These are phyloP conservation scores for Aurelia aurita complex sp. Pacific DNA, from an alignment of 30 jellyfish, hydroid and myxozoan species.

Conservation along the genomic window DNA sequence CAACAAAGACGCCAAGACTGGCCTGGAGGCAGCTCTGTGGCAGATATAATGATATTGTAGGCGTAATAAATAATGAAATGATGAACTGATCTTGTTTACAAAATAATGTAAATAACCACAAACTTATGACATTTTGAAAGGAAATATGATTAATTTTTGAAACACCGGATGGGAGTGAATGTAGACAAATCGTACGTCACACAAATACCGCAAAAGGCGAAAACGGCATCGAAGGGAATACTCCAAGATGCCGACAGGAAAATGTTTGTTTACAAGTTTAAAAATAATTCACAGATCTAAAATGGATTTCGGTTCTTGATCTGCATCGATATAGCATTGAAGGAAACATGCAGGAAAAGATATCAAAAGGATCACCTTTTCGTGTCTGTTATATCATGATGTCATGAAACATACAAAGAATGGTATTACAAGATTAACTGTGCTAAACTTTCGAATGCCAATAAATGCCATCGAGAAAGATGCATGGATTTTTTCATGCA, in stretches of 20 bases:
- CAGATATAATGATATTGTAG: background rate
- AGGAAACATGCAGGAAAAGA: no score
- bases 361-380: no score
- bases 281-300: slow-evolving; percentile 3
- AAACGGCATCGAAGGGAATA: background rate
- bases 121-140: background rate
- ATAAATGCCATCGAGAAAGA: no score
- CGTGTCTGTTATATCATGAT: no score
- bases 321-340: no score
- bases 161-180: background rate
- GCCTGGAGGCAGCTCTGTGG: slow-evolving; percentile 3
- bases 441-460: no score
- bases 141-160: background rate
- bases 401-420: no score
- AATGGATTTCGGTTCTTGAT: background rate
- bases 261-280: slow-evolving; percentile 7
- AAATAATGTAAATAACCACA: background rate
- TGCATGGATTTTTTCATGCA: no score
- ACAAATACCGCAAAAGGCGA: background rate
- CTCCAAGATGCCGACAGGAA: slow-evolving; percentile 25
- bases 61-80: background rate
- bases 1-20: no score
- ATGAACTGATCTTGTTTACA: background rate
- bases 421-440: no score
- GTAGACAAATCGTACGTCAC: background rate